These are phyloP conservation scores for Eucera pruinosa DNA, from an alignment of 2,888 invertebrate species.

Conservation along the genomic window DNA sequence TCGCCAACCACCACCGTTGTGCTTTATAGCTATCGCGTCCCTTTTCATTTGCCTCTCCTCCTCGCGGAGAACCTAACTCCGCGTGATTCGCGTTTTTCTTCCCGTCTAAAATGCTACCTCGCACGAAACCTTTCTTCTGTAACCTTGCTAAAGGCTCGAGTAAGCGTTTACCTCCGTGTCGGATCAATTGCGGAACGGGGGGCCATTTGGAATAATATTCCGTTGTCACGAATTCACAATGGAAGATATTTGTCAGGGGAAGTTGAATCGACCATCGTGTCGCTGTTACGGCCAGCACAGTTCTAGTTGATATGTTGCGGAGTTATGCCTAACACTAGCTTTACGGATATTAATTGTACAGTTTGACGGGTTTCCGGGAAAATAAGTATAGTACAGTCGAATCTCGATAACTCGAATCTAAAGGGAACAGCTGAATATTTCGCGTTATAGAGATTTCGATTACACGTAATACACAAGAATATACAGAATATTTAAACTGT, in stretches of 20 bases:
- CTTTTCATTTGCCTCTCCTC: conserved; percentile 30
- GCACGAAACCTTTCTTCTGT: conserved; percentile 31
- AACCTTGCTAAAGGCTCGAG: neutral
- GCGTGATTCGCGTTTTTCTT: conserved; percentile 34
- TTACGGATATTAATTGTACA: too few relatives aligned
- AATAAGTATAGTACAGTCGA: too few relatives aligned
- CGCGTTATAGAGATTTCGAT: too few relatives aligned
- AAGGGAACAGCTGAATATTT: too few relatives aligned
- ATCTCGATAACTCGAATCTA: too few relatives aligned
- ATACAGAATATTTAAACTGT: too few relatives aligned
- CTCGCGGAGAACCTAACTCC: conserved; percentile 18
- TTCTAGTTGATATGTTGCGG: too few relatives aligned
- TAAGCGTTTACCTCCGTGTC: conserved; percentile 14
- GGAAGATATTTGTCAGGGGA: neutral
- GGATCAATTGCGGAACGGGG: conserved; percentile 17
- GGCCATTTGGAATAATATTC: conserved; percentile 24
- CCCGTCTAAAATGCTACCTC: conserved; percentile 5
- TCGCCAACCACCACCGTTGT: conserved; percentile 2
- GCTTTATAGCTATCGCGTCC: conserved; percentile 31
- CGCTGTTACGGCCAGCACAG: neutral
- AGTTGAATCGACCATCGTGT: neutral
- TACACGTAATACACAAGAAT: too few relatives aligned
- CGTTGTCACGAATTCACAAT: conserved; percentile 15
- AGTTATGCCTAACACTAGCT: too few relatives aligned
- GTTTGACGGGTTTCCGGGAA: too few relatives aligned